Evolutionary conservation across 1,140 invertebrate species (phyloP), one percentile per base, ranked within the genome.

Genomic region (Drosophila navojoa): DNA sequence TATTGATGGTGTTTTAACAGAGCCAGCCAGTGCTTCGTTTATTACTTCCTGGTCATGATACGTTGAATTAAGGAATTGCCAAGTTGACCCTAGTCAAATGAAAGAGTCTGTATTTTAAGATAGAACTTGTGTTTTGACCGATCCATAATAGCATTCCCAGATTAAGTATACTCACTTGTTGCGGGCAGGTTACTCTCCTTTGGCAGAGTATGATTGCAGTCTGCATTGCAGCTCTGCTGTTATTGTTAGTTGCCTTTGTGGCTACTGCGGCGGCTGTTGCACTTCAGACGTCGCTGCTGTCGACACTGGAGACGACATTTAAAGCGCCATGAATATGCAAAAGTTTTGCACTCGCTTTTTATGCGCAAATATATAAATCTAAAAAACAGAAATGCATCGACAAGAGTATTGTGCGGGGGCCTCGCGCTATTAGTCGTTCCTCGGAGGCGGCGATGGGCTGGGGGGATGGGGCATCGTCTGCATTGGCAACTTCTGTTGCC

Each of bases 301-400:
- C 78, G 76, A 71, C 67, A 76, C 44, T 70, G 80, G 79, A 79
- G 82, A 82, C 82, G 79, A 87, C 79, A 87, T 87, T 87, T 89
- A 87, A 87, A 87, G 82, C 82, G 84, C 79, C 82, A 87, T 87
- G 82, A 87, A 87, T 87, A 87, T 87, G 82, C 82, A 87, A 87
- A 87, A 87, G 79, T 87, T 87, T 89, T 87, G 76, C 79, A 87
- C 84, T 87, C 77, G 57, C 59, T 82, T 79, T 87, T 77, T 89
- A 71, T 78, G 67, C 60, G 71, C 72, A 78, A 76, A 76, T 75
- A 76, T 68, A 78, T 76, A 70, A 71, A 76, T 76, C 74, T 82
- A 87, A 79, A 77, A 84, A 77, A 66, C 64, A 53, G 58, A 52
- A 79, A 67, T 50, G 71, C 52, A 63, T 55, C 79, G 42, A 45